These are phyloP conservation scores for Engystomops pustulosus DNA, from an alignment of 2,113 vertebrate genomes.

Conservation along the genomic window DNA sequence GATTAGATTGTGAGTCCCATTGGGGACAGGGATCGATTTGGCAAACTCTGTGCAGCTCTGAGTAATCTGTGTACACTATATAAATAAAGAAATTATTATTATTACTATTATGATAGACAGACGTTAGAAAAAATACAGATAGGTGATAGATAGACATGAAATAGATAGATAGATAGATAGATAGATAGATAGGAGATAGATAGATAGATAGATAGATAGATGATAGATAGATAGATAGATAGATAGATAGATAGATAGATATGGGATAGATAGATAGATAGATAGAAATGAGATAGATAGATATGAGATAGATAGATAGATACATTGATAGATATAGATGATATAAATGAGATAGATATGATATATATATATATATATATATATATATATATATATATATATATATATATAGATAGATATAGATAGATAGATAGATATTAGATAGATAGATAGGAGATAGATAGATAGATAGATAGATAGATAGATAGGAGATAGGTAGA, in stretches of 20 bases:
- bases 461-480: slow-evolving; percentile 11
- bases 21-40: too few species aligned
- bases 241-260: neutral
- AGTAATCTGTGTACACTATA: too few species aligned
- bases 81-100: too few species aligned
- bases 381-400: neutral
- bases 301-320: slow-evolving; percentile 3
- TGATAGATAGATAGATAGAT: neutral
- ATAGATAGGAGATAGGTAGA: neutral
- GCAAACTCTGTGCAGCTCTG: too few species aligned
- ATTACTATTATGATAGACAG: too few species aligned
- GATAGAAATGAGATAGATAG: neutral
- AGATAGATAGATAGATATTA: neutral
- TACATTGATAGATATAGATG: neutral
- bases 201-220: neutral
- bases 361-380: neutral
- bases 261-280: neutral
- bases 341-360: neutral
- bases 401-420: neutral
- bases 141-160: neutral
- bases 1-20: too few species aligned
- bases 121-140: too few species aligned
- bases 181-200: neutral
- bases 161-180: slow-evolving; percentile 9
- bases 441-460: neutral